Base-by-base conservation (phyloP, 2,113 vertebrate genomes). In the Xerus inauris region DNA sequence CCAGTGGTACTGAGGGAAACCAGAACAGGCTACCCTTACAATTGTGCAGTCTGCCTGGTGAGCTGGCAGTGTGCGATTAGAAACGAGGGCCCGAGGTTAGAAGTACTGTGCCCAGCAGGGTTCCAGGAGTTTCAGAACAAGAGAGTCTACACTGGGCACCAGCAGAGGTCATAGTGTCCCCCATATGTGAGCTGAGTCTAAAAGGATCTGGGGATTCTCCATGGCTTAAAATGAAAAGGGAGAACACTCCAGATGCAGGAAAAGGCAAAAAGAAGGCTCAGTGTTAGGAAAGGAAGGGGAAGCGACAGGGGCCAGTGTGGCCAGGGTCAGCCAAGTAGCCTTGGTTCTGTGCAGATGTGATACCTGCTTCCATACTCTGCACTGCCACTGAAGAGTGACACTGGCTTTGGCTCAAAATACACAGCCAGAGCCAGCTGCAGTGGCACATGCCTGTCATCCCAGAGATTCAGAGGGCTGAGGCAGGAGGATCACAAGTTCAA, bases 291-390 rank as follows among this genome's bases (percentile, higher is more conserved):
- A 3, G 35, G 1, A 16, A 24, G 28, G 3, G 5, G 47, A 11
- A 17, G 24, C 26, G 22, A 10, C 13, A 24, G 42, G 32, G 8
- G 5, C 28, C 24, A 14, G 3, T 20, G 17, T n/a, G 16, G 19
- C 69, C 20, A 0, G 35, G 32, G 11, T 12, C 1, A 67, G 57
- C 30, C 4, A 0, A 1, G 0, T 20, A 9, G 14, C 71, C 45
- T 32, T 17, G 9, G 13, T 54, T 38, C 35, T 30, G 26, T 69
- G 35, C 51, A 5, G 0, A 20, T 9, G 13, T 20, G 24, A 92
- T 20, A 1, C 17, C 49, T 32, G 42, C 57, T 45, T 47, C 73
- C 22, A 0, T 14, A 14, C 38, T 30, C 57, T 47, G 2, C 64
- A 4, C 62, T 93, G 89, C 69, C 81, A 12, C 4, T 0, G 5